Base-by-base conservation (phyloP, 2,888 invertebrate species). In the Erebia aethiops region DNA sequence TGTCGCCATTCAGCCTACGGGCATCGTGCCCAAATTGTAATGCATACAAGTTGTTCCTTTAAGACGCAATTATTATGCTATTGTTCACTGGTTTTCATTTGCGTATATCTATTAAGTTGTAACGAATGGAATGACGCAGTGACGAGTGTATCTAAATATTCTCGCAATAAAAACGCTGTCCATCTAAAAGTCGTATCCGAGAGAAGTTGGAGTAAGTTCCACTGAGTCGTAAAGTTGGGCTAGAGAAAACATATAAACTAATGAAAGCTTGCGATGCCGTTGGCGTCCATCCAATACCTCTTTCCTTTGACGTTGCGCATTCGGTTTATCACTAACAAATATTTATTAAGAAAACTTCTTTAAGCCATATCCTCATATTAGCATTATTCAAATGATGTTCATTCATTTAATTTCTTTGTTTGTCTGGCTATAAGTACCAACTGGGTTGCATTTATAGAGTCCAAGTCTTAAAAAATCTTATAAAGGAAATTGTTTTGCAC, bases 221-320 rank as follows among this genome's bases (percentile, higher is more conserved):
- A 87, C 78, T 77, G 80, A 85, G 82, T 88, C 87, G 82, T 90
- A 90, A 91, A 90, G 80, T 84, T 82, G 81, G 68, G 72, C 79
- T 80, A 82, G 78, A 78, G 77, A 79, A 78, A 79, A 81, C 83
- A 86, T 84, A 72, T 82, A 83, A 83, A 84, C 77, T 80, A 81
- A 81, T 76, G 77, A 76, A 80, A 82, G 81, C 81, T 81, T 82
- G 85, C 83, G 81, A 81, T 74, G 75, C 77, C 78, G 77, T 86
- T 89, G 91, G 91, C 87, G 57, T 41, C 68, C 71, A 56, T 87
- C 91, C 91, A 90, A 85, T 77, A 75, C 69, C 78, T 81, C 79
- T 83, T 76, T 78, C 76, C 80, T 79, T 67, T 63, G 73, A 67
- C 61, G 57, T 65, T 68, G 64, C 64, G 61, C 72, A 54, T 68